Base-by-base conservation (phyloP, 2,113 vertebrate species). In the Erinaceus europaeus region DNA sequence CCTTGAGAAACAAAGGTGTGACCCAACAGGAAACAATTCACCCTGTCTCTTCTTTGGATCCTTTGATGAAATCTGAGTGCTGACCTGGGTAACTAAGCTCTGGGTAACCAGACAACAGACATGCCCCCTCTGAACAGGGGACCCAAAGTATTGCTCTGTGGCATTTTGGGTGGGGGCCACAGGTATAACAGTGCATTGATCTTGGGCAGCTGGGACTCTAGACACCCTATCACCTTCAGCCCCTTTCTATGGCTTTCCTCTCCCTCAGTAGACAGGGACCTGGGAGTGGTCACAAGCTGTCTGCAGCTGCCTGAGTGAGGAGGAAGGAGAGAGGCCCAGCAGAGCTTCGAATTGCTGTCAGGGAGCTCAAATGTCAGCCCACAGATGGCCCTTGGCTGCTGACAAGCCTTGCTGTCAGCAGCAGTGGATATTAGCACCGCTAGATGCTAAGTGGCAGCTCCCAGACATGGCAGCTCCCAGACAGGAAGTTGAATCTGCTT, bases 321-420 rank as follows among this genome's bases (percentile, higher is more conserved):
- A 53, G 44, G 9, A 64, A 69, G 46, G 40, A 62, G 62, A 23
- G 38, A 25, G 34, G 46, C 81, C 61, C 38, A 82, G 40, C 48
- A 59, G 27, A 67, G 8, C 44, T 1, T 27, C 23, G 46, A 42
- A n/a, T 75, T 82, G 55, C 46, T 92, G 65, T 36, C 55, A 80
- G 62, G 50, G 78, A 86, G 46, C 71, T 90, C 52, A n/a, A 90
- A 84, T 71, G n/a, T 89, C 44, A 48, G 73, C 55, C 84, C 74
- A 55, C 89, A 91, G 89, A 73, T 74, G 94, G 75, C 48, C 71
- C 9, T 0, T 52, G 90, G 73, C 87, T 92, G 83, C 82, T 74
- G 64, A 92, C 68, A 72, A 69, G 44, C 44, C 48, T 18, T 40
- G 53, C 90, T 87, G 36, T 93, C 77, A 65, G 74, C 36, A 84